Conservation (phyloP, 2,797 vertebrate genomes). For the Amphiprion clarkii region DNA sequence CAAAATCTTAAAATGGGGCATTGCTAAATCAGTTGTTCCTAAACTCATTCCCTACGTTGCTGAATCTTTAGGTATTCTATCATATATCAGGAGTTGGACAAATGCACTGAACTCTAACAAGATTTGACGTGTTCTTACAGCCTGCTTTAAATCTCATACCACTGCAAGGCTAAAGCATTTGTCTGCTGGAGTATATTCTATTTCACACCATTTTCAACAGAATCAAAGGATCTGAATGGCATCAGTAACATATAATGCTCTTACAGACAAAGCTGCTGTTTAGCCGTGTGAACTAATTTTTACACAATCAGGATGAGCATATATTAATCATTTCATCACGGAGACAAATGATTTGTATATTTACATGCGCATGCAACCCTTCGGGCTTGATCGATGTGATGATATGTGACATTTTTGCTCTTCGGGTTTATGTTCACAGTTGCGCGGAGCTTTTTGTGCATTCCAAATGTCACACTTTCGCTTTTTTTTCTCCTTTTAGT, state of each 20-base stretch:
- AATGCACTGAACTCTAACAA: too few relatives aligned
- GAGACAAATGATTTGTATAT: not conserved
- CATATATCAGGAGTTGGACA: too few relatives aligned
- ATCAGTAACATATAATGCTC: conserved; percentile 35
- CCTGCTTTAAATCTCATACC: not conserved
- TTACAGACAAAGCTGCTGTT: conserved; percentile 26
- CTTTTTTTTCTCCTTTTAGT: conserved; percentile 2
- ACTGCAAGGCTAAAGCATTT: conserved; percentile 19
- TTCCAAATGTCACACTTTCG: not conserved
- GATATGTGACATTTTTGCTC: not conserved
- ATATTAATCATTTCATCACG: not conserved
- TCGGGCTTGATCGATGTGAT: not conserved
- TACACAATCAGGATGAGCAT: not conserved
- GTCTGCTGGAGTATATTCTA: conserved; percentile 33
- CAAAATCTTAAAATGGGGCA: too few relatives aligned
- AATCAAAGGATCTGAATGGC: conserved; percentile 10
- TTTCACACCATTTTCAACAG: conserved; percentile 22
- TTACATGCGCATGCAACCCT: not conserved
- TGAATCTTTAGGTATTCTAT: too few relatives aligned
- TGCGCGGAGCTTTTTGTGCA: not conserved
- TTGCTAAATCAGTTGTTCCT: too few relatives aligned
- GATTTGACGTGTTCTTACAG: not conserved
- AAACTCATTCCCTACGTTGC: too few relatives aligned
- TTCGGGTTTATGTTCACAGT: not conserved
- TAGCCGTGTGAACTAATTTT: not conserved